Evolutionary conservation across 2,888 invertebrate species (phyloP).

Genomic region (Scrobipalpa costella): DNA sequence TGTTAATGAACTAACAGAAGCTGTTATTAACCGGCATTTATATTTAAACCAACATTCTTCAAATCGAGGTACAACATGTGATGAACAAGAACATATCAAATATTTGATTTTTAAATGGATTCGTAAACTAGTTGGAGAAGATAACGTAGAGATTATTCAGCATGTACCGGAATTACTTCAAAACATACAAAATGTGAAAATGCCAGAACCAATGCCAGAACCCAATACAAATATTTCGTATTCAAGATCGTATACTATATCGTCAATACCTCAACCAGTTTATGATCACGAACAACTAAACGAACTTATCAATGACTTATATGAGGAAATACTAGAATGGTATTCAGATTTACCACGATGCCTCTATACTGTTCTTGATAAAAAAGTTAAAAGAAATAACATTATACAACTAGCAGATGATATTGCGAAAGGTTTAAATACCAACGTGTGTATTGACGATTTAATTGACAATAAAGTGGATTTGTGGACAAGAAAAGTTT

Average conservation of each 20-base stretch:
- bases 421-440: slow-evolving; percentile 24
- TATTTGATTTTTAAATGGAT: slow-evolving; percentile 37
- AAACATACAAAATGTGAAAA: slow-evolving; percentile 12
- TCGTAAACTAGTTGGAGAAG: slow-evolving; percentile 30
- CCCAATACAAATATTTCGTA: neutral
- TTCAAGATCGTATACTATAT: neutral
- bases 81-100: slow-evolving; percentile 31
- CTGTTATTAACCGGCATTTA: slow-evolving; percentile 31
- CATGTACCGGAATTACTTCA: slow-evolving; percentile 24
- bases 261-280: neutral
- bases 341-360: slow-evolving; percentile 26
- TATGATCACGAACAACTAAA: neutral
- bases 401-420: slow-evolving; percentile 29
- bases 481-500: slow-evolving; percentile 27
- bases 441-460: slow-evolving; percentile 11
- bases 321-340: slow-evolving; percentile 30
- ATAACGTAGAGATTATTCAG: slow-evolving; percentile 27
- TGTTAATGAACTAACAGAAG: slow-evolving; percentile 30
- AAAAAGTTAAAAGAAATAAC: slow-evolving; percentile 17
- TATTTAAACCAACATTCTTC: slow-evolving; percentile 28
- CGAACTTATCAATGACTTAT: slow-evolving; percentile 22
- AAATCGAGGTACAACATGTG: slow-evolving; percentile 18
- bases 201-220: neutral
- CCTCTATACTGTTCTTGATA: slow-evolving; percentile 21
- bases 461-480: slow-evolving; percentile 31